Conservation (phyloP, 1,140 invertebrate species). For the Pogonomyrmex californicus region DNA sequence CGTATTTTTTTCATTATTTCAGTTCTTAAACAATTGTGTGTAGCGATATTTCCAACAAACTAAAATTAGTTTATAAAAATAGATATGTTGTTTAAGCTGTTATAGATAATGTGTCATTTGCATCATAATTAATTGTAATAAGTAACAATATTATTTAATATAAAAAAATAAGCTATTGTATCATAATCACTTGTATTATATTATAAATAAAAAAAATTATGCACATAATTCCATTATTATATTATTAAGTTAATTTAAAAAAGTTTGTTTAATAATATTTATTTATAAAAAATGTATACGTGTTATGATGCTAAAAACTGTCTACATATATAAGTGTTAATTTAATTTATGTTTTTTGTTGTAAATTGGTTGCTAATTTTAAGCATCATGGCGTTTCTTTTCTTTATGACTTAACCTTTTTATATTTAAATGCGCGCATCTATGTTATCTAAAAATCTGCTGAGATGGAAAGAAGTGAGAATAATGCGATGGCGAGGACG, state of each 20-base stretch:
- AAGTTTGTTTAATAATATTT: background rate
- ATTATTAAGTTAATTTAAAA: background rate
- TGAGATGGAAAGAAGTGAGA: too few relatives aligned
- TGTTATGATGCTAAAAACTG: background rate
- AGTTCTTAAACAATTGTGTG: background rate
- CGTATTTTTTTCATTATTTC: background rate
- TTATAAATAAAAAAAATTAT: background rate
- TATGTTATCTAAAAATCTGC: too few relatives aligned
- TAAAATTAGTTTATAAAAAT: constrained; percentile 22
- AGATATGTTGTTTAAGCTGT: background rate
- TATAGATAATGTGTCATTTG: background rate
- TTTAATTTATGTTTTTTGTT: background rate
- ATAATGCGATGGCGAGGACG: too few relatives aligned
- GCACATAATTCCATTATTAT: background rate
- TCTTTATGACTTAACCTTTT: too few relatives aligned
- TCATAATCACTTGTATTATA: background rate
- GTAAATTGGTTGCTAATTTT: too few relatives aligned
- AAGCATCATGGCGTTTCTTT: too few relatives aligned
- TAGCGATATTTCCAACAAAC: background rate
- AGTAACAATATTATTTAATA: background rate
- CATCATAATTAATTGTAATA: background rate
- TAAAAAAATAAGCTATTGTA: background rate
- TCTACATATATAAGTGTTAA: background rate
- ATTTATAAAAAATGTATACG: too few relatives aligned
- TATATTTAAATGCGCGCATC: too few relatives aligned